These are phyloP conservation scores for Seriola dumerili DNA, from an alignment of 2,113 vertebrate genomes.

Conservation along the genomic window DNA sequence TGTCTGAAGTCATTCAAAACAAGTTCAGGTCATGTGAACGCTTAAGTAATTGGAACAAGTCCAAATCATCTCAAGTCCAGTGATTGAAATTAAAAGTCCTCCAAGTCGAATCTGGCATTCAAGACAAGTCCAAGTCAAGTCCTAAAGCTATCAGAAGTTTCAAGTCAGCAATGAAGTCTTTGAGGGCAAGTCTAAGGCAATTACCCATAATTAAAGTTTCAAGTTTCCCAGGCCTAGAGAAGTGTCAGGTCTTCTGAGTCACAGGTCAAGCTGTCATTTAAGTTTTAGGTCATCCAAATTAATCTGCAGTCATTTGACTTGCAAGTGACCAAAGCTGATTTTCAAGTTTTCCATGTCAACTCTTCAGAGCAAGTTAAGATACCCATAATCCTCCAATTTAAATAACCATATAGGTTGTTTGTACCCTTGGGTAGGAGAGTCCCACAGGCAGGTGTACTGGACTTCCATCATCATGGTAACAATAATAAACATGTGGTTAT, in stretches of 20 bases:
- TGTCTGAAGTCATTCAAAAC: not conserved
- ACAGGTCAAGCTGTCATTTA: no score
- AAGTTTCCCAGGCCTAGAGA: not conserved
- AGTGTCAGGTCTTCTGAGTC: not conserved
- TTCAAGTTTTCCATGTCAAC: not conserved
- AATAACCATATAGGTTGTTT: not conserved
- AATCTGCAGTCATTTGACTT: no score
- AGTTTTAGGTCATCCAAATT: no score
- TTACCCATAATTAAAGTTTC: not conserved
- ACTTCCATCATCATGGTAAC: no score
- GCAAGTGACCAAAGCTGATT: no score
- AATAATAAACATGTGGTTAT: no score
- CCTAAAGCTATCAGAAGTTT: not conserved
- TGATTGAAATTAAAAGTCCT: not conserved
- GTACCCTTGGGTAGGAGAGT: not conserved
- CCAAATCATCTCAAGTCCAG: not conserved
- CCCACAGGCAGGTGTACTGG: no score
- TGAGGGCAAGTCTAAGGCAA: not conserved
- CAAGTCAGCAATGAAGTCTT: not conserved
- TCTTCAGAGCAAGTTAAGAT: not conserved
- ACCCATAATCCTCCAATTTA: not conserved
- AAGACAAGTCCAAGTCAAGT: not conserved
- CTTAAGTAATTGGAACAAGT: not conserved
- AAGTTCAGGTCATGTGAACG: no score
- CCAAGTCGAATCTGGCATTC: no score